Percentiles rank a stretch among this genome's conserved stretches.
Conservation (phyloP, 2,888 invertebrate species). For the Parapristionchus giblindavisi region DNA sequence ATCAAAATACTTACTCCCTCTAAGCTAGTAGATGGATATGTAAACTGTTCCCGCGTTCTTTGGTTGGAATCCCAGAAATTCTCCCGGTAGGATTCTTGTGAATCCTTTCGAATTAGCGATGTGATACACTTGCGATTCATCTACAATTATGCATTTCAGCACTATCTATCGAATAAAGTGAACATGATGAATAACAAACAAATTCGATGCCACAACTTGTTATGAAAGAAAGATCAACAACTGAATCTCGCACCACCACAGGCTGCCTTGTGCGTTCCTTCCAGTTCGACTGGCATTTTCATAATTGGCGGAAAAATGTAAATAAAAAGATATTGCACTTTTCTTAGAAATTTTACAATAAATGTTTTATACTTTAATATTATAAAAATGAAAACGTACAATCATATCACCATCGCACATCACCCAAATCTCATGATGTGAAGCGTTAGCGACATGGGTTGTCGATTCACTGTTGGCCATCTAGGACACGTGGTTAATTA, state of each 20-base stretch:
- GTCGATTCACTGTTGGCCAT: too few relatives aligned
- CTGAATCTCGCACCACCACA: background rate
- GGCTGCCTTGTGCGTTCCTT: background rate
- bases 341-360: too few relatives aligned
- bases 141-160: background rate
- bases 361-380: too few relatives aligned
- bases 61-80: background rate
- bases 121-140: background rate
- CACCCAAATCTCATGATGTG: constrained; percentile 18
- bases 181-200: too few relatives aligned
- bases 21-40: background rate
- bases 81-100: constrained; percentile 14
- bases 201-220: too few relatives aligned
- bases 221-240: too few relatives aligned
- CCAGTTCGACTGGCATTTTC: constrained; percentile 1
- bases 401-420: constrained; percentile 22
- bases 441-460: constrained; percentile 10
- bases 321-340: background rate
- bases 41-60: constrained; percentile 21
- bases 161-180: too few relatives aligned
- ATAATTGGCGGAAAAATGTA: constrained; percentile 19
- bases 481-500: too few relatives aligned
- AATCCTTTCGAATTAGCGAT: constrained; percentile 23
- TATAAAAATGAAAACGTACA: background rate
- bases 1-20: background rate